phyloP scores from a whole-genome alignment of 2,888 invertebrate genomes.

The Dexiosoma caninum region DNA sequence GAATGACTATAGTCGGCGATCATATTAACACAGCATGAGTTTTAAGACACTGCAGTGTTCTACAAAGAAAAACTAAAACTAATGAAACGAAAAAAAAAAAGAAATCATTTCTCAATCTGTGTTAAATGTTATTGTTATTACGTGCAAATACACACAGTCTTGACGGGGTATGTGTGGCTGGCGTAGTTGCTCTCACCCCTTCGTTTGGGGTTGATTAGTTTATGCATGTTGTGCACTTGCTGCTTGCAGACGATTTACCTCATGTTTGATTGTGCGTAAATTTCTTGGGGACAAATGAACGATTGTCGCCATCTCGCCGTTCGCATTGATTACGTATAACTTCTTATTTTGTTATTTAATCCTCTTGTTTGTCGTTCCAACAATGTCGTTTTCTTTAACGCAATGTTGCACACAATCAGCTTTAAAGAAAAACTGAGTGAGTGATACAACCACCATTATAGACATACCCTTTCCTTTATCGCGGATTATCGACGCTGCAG shows the following conservation, averaged over 20 bases:
- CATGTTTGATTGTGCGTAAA: constrained; percentile 3
- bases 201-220: constrained; percentile 1
- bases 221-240: constrained; percentile 33
- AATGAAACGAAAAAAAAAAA: background rate
- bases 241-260: constrained; percentile 19
- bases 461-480: constrained; percentile 11
- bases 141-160: constrained; percentile 8
- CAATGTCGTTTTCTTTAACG: constrained; percentile 46
- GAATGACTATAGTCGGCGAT: constrained; percentile 34
- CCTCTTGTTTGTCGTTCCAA: constrained; percentile 62
- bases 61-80: too few species aligned
- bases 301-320: constrained; percentile 30
- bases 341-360: constrained; percentile 63
- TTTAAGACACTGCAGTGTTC: constrained; percentile 49
- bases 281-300: background rate
- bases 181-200: background rate
- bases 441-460: constrained; percentile 30
- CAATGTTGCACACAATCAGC: constrained; percentile 55
- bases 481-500: background rate
- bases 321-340: constrained; percentile 61
- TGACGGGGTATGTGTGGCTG: background rate
- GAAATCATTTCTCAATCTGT: constrained; percentile 47
- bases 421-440: constrained; percentile 31
- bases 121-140: constrained; percentile 48
- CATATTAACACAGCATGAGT: constrained; percentile 65